Conservation (phyloP, 2,113 vertebrate species). For the Monopterus albus region DNA sequence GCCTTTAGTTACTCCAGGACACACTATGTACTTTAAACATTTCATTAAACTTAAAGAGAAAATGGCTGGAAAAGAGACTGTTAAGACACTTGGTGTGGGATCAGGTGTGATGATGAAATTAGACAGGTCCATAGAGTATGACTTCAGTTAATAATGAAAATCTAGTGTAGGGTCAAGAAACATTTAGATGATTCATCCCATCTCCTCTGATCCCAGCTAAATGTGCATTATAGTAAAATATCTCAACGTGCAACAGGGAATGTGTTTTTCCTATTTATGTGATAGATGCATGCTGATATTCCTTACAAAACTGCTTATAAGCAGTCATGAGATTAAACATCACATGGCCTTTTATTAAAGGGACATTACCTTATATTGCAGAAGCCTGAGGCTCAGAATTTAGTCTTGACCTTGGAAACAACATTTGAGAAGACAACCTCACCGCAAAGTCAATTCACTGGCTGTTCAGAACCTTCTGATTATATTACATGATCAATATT, state of each 20-base stretch:
- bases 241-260: neutral
- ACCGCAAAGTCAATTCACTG: neutral
- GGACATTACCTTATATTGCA: neutral
- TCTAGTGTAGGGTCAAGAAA: conserved; percentile 24
- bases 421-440: neutral
- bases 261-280: too few species aligned
- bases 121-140: neutral
- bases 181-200: conserved; percentile 54
- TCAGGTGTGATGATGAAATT: conserved; percentile 31
- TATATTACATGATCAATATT: neutral
- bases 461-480: neutral
- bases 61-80: neutral
- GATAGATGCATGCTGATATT: too few species aligned
- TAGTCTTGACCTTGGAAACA: neutral
- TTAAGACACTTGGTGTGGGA: neutral
- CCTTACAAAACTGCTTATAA: neutral
- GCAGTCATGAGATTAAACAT: neutral
- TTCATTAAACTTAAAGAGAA: neutral
- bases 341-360: neutral
- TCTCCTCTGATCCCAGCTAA: neutral
- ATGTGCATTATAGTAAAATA: neutral
- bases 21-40: neutral
- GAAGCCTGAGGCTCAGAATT: neutral
- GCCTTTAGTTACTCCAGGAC: neutral
- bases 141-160: conserved; percentile 56